Percentiles rank a stretch among this genome's conserved stretches.
Conservation (phyloP, 2,797 vertebrate genomes). For the Pristis pectinata region DNA sequence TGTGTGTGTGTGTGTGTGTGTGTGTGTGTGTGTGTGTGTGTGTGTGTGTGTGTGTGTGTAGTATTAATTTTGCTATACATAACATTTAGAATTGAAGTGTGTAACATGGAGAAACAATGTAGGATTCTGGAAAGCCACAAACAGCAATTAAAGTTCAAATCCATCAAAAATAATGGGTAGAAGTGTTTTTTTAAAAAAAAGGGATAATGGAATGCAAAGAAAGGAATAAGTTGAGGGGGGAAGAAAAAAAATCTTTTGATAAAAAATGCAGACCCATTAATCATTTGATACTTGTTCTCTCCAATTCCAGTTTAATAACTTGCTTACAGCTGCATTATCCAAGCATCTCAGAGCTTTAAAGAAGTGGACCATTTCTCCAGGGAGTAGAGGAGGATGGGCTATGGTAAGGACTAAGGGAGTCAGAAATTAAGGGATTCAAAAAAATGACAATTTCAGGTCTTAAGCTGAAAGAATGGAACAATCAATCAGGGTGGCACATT, state of each 20-base stretch:
- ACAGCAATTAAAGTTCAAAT: neutral
- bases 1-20: neutral
- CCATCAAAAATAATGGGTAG: neutral
- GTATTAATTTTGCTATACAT: neutral
- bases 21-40: neutral
- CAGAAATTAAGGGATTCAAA: neutral
- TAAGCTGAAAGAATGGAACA: neutral
- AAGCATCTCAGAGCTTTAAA: neutral
- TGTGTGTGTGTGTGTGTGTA: neutral
- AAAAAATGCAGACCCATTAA: constrained; percentile 28
- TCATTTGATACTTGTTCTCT: constrained; percentile 25
- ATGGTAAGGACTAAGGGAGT: neutral
- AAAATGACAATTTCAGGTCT: neutral
- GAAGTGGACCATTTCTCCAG: neutral
- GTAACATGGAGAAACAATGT: neutral
- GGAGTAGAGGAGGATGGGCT: constrained; percentile 12
- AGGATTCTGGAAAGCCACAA: neutral
- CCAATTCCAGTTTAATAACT: constrained; percentile 21
- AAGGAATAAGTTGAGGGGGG: neutral
- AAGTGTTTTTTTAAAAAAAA: neutral
- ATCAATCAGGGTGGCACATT: neutral
- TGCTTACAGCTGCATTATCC: constrained; percentile 16
- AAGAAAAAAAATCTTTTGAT: neutral
- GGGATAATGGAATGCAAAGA: neutral
- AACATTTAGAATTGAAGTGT: neutral